Percentiles rank a stretch among this genome's conserved stretches.
These are phyloP conservation scores for Melangyna quadrimaculata DNA, from an alignment of 2,888 invertebrate species.

Conservation along the genomic window DNA sequence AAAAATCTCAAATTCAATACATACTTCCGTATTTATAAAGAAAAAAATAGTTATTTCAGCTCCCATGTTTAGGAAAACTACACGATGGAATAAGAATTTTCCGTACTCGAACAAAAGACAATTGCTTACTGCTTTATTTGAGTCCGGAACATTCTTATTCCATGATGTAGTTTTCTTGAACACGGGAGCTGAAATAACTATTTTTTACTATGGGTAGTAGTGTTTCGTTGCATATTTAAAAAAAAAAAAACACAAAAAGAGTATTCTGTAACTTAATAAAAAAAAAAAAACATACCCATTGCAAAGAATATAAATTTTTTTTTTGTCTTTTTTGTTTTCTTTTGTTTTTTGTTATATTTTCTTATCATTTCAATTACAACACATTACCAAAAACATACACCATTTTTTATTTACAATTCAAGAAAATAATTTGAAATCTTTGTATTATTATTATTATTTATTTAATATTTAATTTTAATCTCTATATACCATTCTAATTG, in stretches of 20 bases:
- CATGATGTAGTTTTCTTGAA: no score
- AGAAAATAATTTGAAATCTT: conserved; percentile 35
- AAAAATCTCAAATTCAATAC: not conserved
- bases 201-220: no score
- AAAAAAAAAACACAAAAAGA: not conserved
- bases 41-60: no score
- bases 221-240: not conserved
- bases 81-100: no score
- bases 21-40: not conserved
- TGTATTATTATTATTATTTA: conserved; percentile 17
- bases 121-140: no score
- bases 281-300: conserved; percentile 7
- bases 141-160: no score
- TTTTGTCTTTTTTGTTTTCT: not conserved
- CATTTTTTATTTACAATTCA: conserved; percentile 18
- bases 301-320: conserved; percentile 9
- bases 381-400: conserved; percentile 29
- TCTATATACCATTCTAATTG: conserved; percentile 50
- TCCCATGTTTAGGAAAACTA: no score
- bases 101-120: no score
- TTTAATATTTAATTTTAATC: conserved; percentile 1
- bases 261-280: not conserved
- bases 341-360: not conserved
- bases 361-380: conserved; percentile 44
- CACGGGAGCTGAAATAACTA: no score